Conservation (phyloP, 1,140 invertebrate species). For the Drosophila sulfurigaster region DNA sequence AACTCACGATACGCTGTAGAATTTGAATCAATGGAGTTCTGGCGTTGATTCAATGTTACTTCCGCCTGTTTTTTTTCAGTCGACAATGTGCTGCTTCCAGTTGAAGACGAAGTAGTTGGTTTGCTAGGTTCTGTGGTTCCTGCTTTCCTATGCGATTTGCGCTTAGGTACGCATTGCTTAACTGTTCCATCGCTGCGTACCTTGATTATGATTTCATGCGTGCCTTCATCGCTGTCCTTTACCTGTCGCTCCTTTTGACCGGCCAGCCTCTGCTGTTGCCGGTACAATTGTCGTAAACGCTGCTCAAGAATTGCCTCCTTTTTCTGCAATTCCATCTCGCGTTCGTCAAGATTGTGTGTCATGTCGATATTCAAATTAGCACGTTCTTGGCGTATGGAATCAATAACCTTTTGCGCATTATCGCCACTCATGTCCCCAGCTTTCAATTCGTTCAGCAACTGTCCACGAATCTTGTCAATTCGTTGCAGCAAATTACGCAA, state of each 20-base stretch:
- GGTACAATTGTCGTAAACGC: constrained; percentile 61
- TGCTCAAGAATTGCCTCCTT: constrained; percentile 74
- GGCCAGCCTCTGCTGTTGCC: constrained; percentile 33
- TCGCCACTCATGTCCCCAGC: constrained; percentile 47
- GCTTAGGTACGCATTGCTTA: constrained; percentile 56
- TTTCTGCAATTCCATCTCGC: constrained; percentile 62
- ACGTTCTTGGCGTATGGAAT: constrained; percentile 67
- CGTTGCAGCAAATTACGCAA: constrained; percentile 61
- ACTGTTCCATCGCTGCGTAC: constrained; percentile 63
- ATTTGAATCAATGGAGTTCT: constrained; percentile 73
- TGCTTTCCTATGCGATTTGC: constrained; percentile 4
- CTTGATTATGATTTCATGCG: constrained; percentile 1
- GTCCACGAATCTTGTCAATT: constrained; percentile 64
- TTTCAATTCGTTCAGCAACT: constrained; percentile 65
- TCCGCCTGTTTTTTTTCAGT: background rate
- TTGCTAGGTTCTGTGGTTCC: background rate
- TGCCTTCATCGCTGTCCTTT: background rate
- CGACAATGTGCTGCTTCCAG: background rate
- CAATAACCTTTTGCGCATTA: constrained; percentile 62
- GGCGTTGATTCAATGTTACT: constrained; percentile 39
- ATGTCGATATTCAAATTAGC: constrained; percentile 47
- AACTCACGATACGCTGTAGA: constrained; percentile 77
- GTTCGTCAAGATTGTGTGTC: constrained; percentile 41
- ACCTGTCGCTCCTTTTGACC: constrained; percentile 30
- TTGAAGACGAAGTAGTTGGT: constrained; percentile 12